Evolutionary conservation across 2,113 vertebrate genomes (phyloP).

Genomic region (Sterrhoptilus dennistouni): DNA sequence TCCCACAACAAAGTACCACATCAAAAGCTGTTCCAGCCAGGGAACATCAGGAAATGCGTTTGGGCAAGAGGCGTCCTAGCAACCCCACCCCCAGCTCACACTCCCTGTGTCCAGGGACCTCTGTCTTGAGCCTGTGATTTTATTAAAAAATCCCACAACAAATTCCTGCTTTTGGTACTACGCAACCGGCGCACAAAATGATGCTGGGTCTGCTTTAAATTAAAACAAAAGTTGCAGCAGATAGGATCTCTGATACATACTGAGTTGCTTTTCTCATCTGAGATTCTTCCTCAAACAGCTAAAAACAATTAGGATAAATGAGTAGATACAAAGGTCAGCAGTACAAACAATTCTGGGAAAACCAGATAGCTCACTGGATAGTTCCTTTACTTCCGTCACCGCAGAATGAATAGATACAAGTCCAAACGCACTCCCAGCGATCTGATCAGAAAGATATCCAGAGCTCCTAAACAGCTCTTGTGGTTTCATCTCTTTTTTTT

Average conservation of each 20-base stretch:
- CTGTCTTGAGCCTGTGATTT: not conserved
- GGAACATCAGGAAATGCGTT: constrained; percentile 44
- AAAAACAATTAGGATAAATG: constrained; percentile 68
- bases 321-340: constrained; percentile 65
- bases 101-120: constrained; percentile 42
- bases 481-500: constrained; percentile 24
- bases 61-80: constrained; percentile 18
- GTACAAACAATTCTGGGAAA: constrained; percentile 70
- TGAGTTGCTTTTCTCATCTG: constrained; percentile 64
- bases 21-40: constrained; percentile 38
- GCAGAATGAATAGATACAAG: constrained; percentile 66
- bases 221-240: constrained; percentile 56
- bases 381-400: constrained; percentile 66
- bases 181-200: not conserved
- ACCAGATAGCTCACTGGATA: constrained; percentile 64
- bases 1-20: constrained; percentile 56
- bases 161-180: constrained; percentile 46
- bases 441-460: constrained; percentile 59
- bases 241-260: constrained; percentile 62
- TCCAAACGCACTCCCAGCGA: constrained; percentile 56
- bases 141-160: constrained; percentile 61
- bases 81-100: constrained; percentile 48
- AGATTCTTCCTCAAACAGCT: constrained; percentile 66
- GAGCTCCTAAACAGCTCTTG: constrained; percentile 38
- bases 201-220: constrained; percentile 54